Evolutionary conservation across 1,140 invertebrate genomes (phyloP).

Genomic region (Acromyrmex echinatior): DNA sequence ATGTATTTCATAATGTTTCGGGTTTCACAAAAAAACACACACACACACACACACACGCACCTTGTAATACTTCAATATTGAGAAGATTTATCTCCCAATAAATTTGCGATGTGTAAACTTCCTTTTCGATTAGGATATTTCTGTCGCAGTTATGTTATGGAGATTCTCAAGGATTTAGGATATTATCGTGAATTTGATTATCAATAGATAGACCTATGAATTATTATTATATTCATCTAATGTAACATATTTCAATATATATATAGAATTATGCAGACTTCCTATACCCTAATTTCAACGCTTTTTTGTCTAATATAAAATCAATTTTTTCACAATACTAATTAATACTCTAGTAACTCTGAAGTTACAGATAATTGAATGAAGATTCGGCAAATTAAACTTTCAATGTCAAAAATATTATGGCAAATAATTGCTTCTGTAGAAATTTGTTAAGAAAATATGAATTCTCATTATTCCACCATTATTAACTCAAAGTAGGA

Average conservation of each 20-base stretch:
- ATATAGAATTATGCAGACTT: neutral
- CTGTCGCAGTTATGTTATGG: neutral
- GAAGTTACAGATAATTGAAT: neutral
- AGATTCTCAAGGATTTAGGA: neutral
- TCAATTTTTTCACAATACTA: neutral
- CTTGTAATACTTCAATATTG: neutral
- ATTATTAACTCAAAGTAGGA: neutral
- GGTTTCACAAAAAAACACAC: no score
- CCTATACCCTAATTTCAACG: no score
- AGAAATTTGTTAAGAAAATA: neutral
- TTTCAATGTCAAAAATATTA: neutral
- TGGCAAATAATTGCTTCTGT: neutral
- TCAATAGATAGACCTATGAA: neutral
- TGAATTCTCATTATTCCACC: neutral
- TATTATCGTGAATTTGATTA: neutral
- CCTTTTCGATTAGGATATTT: slow-evolving; percentile 8
- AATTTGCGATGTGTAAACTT: neutral
- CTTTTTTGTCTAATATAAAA: neutral
- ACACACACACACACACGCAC: no score
- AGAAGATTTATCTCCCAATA: neutral
- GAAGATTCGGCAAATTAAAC: neutral
- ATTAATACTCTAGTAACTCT: neutral
- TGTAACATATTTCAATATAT: neutral
- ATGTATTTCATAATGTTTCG: no score
- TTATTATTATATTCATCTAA: neutral